Evolutionary conservation across 2,888 invertebrate genomes (phyloP).

Genomic region (Catocala sponsa): DNA sequence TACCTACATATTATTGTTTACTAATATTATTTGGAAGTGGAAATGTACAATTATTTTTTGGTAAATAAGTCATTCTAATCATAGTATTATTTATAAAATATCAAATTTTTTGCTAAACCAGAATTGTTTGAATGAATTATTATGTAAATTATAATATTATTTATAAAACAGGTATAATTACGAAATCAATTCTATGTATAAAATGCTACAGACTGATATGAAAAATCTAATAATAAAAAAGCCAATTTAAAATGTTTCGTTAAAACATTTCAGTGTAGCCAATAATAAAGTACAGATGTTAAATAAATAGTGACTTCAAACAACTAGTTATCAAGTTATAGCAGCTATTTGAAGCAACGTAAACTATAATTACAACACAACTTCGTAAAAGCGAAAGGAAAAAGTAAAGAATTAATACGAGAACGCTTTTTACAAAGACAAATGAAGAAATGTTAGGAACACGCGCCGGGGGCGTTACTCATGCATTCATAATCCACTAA

Average conservation of each 20-base stretch:
- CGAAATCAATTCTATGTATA: no score
- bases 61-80: no score
- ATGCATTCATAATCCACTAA: constrained; percentile 86
- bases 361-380: constrained; percentile 77
- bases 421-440: constrained; percentile 71
- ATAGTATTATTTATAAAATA: no score
- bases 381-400: constrained; percentile 64
- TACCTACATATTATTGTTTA: no score
- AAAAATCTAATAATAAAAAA: neutral
- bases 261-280: constrained; percentile 3
- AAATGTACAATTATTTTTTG: no score
- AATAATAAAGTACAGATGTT: constrained; percentile 30
- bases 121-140: no score
- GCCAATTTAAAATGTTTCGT: neutral
- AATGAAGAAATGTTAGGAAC: constrained; percentile 79
- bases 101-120: no score
- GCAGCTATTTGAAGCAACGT: constrained; percentile 46
- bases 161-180: no score
- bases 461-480: constrained; percentile 76
- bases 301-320: constrained; percentile 45
- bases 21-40: no score
- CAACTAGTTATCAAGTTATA: constrained; percentile 51
- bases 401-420: constrained; percentile 58
- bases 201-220: no score
- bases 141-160: no score